Evolutionary conservation across 2,113 vertebrate species (phyloP), one percentile per base, ranked within the genome.

Genomic region (Istiophorus platypterus): DNA sequence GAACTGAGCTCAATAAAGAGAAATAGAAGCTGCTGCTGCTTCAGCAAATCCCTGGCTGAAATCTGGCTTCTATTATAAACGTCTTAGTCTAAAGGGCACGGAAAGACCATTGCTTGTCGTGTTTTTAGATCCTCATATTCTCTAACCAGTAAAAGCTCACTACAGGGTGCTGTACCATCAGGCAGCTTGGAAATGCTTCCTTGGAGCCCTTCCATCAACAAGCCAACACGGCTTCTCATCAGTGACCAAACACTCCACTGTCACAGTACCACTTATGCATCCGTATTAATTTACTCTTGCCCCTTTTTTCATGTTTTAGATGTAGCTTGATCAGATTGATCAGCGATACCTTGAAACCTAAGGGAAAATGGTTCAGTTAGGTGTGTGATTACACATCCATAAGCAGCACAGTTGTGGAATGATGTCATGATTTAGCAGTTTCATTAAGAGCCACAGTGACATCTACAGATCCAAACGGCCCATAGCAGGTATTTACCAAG

Each of bases 361-460:
- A 26, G 57, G 69, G 13, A 61, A 76, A 69, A 39, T 22, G 71
- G 71, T 42, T 59, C 6, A 41, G 18, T 39, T 76, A 65, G 37
- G 45, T 17, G 20, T 63, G 62, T 67, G 37, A 81, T 85, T 80
- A 52, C 49, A 64, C 72, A 65, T 82, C 67, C 49, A 72, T 69
- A 27, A 65, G 47, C 45, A 22, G 54, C 57, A 10, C 13, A 9
- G 15, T 67, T 54, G 4, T 52, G 24, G 59, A 20, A 80, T 85
- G 88, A 88, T 85, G 82, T 86, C 83, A 91, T 81, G 20, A 52
- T 80, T 72, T 51, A 42, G 42, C 34, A 1, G 22, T 17, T 54
- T 75, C 51, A 52, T 70, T 80, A 42, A 65, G 73, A 68, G 59
- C 69, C 81, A 92, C 88, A 93, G 77, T 80, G 88, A 89, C 92